Evolutionary conservation across 2,797 vertebrate genomes (phyloP), one percentile per base, ranked within the genome.

Genomic region (Caiman crocodilus): DNA sequence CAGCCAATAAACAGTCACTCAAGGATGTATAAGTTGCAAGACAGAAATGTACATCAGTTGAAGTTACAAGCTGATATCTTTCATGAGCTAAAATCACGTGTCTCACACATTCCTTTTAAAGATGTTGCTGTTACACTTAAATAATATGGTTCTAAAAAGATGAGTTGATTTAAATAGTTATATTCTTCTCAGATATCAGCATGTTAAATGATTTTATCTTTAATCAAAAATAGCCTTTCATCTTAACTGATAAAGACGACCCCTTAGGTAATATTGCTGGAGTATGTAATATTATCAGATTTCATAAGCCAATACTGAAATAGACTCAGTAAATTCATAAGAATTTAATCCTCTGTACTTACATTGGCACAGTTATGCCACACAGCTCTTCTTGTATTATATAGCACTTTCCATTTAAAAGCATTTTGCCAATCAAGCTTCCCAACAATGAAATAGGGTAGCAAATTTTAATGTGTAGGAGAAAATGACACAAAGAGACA

Each of bases 1-100:
- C 20, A 42, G 65, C 5, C 81, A 79, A 89, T 91, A 85, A 92
- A 74, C 25, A 65, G 59, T 58, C 15, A 42, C 56, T 84, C 76
- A 73, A 73, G 14, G 63, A 5, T n/a, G 1, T 83, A 5, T 1
- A 85, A 81, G 61, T 69, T 56, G 35, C 2, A 80, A 76, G 57
- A 82, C 16, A 82, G 14, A 82, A 84, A 80, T 15, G 0, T 6
- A 2, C 69, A 57, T 60, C 14, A 63, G 2, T 8, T 65, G 55
- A 82, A 92, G 32, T 13, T 84, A 69, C 42, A 88, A 87, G 21
- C 6, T 88, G 32, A 17, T 61, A 71, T 82, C 18, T n/a, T 17
- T 92, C 5, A 9, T 42, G 32, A 32, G 2, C 8, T 21, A 78
- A 69, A 88, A 65, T 59, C 5, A 88, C 32, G n/a, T 1, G 0